Base-by-base conservation (phyloP, 2,113 vertebrate species). In the Bufo bufo region DNA sequence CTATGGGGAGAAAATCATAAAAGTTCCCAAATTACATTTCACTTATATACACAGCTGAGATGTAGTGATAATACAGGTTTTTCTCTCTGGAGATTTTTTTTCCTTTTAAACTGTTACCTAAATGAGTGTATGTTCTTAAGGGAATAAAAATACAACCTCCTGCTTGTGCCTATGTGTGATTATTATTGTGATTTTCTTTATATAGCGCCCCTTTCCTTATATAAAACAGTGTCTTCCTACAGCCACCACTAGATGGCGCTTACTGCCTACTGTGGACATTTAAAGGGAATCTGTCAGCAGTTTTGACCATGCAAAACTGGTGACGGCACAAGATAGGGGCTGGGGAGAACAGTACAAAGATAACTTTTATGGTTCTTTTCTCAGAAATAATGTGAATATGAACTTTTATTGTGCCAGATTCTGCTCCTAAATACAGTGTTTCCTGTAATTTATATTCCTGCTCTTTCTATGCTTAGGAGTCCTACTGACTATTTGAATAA, bases 1-100 rank as follows among this genome's bases (percentile, higher is more conserved):
- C 69, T 14, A 78, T 63, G 86, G 79, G 78, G 56, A 75, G 50
- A 59, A 63, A 88, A 83, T 77, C 66, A 74, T 82, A 87, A 59
- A 59, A 49, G 43, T 63, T 72, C 54, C 72, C 66, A 87, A 87
- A 87, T 82, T 49, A 77, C 69, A 83, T 88, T 77, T 43, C 56
- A 63, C 65, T 72, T 82, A 50, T 20, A 82, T 8, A 86, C 43
- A 65, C 85, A 49, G 74, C 56, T 23, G 74, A 86, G 72, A 33
- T 65, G 52, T 33, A 50, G 79, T 17, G 52, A 63, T 82, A 56
- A 69, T 47, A 63, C 45, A 19, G n/a, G 43, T 10, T 66, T 78
- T 65, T 8, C 59, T 82, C 58, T n/a, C 58, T 23, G 61, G 2
- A 12, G 4, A 7, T 52, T 11, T 58, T 58, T 58, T 23, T 33